Percentiles rank a stretch among this genome's conserved stretches.
These are phyloP conservation scores for Eolophus roseicapilla DNA, from an alignment of 2,113 vertebrate species.

Conservation along the genomic window DNA sequence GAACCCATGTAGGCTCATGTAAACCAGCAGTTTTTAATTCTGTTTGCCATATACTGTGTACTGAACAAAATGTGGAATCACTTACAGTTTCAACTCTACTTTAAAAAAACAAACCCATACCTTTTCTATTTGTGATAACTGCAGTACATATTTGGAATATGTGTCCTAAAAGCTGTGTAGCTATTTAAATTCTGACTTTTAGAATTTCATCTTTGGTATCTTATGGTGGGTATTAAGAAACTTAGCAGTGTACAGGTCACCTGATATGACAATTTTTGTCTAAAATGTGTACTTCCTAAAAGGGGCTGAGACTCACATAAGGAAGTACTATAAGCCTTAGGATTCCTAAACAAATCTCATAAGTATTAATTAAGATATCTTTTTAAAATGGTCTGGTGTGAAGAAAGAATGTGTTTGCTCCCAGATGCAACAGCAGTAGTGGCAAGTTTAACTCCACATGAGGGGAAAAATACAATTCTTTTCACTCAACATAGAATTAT, in stretches of 20 bases:
- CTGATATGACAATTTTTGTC: background rate
- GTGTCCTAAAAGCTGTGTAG: background rate
- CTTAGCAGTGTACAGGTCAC: background rate
- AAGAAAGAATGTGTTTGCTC: background rate
- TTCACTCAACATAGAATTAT: background rate
- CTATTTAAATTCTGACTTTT: background rate
- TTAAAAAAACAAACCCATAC: background rate
- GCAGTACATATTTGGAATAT: background rate
- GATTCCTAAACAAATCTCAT: background rate
- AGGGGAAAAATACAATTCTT: background rate
- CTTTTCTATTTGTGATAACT: background rate
- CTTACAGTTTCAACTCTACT: background rate
- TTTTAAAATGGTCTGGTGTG: background rate
- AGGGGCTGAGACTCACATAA: background rate
- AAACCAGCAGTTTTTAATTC: background rate
- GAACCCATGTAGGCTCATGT: background rate
- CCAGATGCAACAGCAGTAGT: background rate
- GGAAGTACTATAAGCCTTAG: background rate
- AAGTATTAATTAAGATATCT: background rate
- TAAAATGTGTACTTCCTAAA: background rate
- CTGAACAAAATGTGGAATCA: background rate
- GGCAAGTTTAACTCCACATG: background rate
- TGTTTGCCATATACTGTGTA: background rate
- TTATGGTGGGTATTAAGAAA: background rate
- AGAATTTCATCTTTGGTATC: background rate